Conservation (phyloP, 1,140 invertebrate species). For the Carposina sasakii region DNA sequence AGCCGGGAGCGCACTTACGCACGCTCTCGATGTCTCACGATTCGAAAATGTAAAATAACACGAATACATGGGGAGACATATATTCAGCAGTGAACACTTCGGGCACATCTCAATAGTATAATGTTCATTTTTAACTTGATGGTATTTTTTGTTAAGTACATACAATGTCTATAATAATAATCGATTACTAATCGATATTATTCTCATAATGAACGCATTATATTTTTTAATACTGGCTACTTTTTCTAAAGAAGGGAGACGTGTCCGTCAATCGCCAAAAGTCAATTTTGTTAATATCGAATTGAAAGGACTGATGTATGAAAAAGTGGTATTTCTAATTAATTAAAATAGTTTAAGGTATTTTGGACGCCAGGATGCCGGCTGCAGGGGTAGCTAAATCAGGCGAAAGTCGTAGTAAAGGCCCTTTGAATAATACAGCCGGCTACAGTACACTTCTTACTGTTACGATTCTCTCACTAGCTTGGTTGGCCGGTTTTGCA, state of each 20-base stretch:
- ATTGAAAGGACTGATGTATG: slow-evolving; percentile 64
- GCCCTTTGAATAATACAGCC: slow-evolving; percentile 74
- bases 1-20: too few relatives aligned
- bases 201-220: slow-evolving; percentile 11
- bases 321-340: slow-evolving; percentile 43
- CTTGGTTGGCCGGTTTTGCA: slow-evolving; percentile 98
- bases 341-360: slow-evolving; percentile 37
- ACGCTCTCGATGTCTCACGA: too few relatives aligned
- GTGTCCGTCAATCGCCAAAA: slow-evolving; percentile 61
- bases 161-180: too few relatives aligned
- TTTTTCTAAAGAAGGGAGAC: slow-evolving; percentile 51
- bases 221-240: slow-evolving; percentile 41
- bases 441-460: slow-evolving; percentile 87
- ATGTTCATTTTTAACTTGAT: too few relatives aligned
- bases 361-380: slow-evolving; percentile 43
- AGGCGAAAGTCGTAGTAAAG: slow-evolving; percentile 42
- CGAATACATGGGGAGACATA: too few relatives aligned
- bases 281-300: slow-evolving; percentile 62
- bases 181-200: too few relatives aligned
- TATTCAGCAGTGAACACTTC: too few relatives aligned
- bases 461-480: slow-evolving; percentile 92
- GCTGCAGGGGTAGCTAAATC: slow-evolving; percentile 34
- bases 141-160: too few relatives aligned
- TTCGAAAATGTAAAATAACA: too few relatives aligned
- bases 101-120: too few relatives aligned